Conservation (phyloP, 2,888 invertebrate species). For the Metalampra italica region DNA sequence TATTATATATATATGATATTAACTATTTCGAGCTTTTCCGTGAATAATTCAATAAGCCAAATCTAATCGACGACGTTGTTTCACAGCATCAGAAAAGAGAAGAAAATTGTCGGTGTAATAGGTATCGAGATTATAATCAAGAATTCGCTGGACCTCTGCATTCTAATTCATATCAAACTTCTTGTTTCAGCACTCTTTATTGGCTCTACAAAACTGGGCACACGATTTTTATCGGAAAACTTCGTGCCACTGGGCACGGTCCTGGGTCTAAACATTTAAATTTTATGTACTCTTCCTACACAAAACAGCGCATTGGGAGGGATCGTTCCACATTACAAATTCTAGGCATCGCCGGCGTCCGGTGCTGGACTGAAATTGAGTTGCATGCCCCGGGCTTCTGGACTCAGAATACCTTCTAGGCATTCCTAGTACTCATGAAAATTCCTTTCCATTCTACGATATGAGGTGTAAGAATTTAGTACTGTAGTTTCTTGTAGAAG, state of each 20-base stretch:
- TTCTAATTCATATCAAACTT: too few relatives aligned
- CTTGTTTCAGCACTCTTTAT: background rate
- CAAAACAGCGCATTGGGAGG: slow-evolving; percentile 1
- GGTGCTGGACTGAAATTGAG: slow-evolving; percentile 6
- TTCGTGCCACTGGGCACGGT: background rate
- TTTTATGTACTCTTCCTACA: slow-evolving; percentile 6
- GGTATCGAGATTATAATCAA: too few relatives aligned
- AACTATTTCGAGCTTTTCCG: too few relatives aligned
- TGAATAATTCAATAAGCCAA: too few relatives aligned
- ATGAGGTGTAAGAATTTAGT: too few relatives aligned
- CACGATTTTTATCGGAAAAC: slow-evolving; percentile 3
- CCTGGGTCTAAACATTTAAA: slow-evolving; percentile 8
- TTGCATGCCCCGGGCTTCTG: slow-evolving; percentile 9
- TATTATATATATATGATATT: too few relatives aligned
- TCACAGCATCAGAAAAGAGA: too few relatives aligned
- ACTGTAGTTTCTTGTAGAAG: too few relatives aligned
- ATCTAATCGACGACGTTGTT: too few relatives aligned
- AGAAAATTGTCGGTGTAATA: too few relatives aligned
- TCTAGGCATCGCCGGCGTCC: slow-evolving; percentile 5
- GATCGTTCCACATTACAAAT: slow-evolving; percentile 9
- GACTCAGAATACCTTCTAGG: slow-evolving; percentile 1
- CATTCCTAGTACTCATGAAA: background rate
- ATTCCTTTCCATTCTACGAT: background rate
- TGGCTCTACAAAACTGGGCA: background rate
- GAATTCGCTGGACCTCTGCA: too few relatives aligned